phyloP scores from a whole-genome alignment of 2,113 vertebrate species.

The Neotoma lepida region DNA sequence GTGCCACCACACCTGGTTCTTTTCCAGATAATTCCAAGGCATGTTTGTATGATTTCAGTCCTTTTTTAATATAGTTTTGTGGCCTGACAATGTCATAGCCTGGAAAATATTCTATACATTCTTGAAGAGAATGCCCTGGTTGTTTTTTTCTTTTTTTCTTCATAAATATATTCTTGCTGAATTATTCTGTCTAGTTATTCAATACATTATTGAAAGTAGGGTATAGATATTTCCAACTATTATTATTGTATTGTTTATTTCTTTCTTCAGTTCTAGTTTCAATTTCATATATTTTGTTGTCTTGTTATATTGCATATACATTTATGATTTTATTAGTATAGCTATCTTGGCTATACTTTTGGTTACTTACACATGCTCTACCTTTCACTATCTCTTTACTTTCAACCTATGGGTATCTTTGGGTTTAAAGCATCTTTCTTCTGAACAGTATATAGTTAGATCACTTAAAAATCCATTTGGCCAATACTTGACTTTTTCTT shows the following conservation, averaged over 20 bases:
- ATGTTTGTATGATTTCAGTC: constrained; percentile 16
- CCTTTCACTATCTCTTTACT: constrained; percentile 30
- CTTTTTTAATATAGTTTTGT: constrained; percentile 47
- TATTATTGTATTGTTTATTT: not conserved
- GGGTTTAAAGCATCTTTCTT: constrained; percentile 15
- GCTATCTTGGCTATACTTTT: not conserved
- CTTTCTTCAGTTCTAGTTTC: not conserved
- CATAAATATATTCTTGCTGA: not conserved
- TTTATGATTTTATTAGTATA: not conserved
- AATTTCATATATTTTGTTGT: not conserved
- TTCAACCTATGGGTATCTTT: not conserved
- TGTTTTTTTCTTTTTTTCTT: not conserved
- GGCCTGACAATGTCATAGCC: not conserved
- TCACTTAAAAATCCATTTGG: not conserved
- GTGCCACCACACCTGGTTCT: not conserved
- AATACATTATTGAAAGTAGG: not conserved
- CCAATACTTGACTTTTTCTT: not conserved
- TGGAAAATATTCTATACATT: constrained; percentile 27
- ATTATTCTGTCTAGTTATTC: not conserved
- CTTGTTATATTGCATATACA: not conserved
- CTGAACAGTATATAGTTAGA: not conserved
- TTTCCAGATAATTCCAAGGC: not conserved
- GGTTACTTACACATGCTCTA: not conserved
- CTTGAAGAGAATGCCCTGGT: not conserved
- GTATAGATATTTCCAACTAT: not conserved